Evolutionary conservation across 2,113 vertebrate genomes (phyloP).

Genomic region (Pitta sordida): DNA sequence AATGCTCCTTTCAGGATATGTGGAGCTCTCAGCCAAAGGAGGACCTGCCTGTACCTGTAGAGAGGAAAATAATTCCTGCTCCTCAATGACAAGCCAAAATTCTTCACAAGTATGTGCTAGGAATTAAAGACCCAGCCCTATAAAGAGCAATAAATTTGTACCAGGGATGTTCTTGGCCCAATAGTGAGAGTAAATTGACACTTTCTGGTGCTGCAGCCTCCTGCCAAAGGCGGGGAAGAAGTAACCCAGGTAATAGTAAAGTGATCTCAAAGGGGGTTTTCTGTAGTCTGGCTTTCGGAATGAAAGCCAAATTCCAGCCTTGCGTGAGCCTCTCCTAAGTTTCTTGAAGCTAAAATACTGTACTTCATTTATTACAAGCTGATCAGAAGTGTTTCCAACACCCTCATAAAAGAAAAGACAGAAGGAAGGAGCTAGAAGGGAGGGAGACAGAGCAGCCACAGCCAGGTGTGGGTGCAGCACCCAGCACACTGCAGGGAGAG

Average conservation of each 20-base stretch:
- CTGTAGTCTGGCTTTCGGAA: neutral
- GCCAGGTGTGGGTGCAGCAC: neutral
- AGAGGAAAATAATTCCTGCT: conserved; percentile 51
- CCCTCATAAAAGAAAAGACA: neutral
- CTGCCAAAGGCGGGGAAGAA: conserved; percentile 35
- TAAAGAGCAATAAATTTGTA: conserved; percentile 62
- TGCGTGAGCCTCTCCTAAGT: neutral
- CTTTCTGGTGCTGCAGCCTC: neutral
- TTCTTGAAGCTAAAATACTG: neutral
- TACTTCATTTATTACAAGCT: neutral
- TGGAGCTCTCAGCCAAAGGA: conserved; percentile 41
- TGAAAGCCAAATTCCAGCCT: neutral
- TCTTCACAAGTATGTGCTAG: conserved; percentile 51
- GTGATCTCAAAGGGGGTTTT: neutral
- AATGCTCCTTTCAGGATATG: neutral
- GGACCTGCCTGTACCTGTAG: conserved; percentile 57
- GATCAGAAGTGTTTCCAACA: neutral
- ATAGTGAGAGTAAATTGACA: conserved; percentile 19
- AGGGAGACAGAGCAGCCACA: neutral
- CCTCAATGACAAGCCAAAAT: conserved; percentile 61
- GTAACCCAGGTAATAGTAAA: conserved; percentile 27
- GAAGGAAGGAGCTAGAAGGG: neutral
- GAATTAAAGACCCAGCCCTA: conserved; percentile 60
- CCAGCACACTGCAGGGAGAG: neutral
- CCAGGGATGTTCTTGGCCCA: conserved; percentile 44